Percentiles rank a stretch among this genome's conserved stretches.
These are phyloP conservation scores for Pitta sordida DNA, from an alignment of 2,113 vertebrate genomes.

Conservation along the genomic window DNA sequence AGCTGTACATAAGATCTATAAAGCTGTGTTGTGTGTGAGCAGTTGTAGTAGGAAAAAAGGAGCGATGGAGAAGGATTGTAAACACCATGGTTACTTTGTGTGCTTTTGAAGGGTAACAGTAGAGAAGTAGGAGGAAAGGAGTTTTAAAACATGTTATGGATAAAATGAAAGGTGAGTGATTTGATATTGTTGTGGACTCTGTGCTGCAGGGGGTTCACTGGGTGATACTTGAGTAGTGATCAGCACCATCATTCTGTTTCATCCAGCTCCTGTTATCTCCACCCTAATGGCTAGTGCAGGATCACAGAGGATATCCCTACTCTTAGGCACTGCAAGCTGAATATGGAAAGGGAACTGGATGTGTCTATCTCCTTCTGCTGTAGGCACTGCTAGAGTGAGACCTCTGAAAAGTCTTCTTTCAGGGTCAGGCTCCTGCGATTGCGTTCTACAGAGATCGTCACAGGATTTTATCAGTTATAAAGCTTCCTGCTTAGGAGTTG, in stretches of 20 bases:
- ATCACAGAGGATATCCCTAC: neutral
- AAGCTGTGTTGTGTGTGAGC: neutral
- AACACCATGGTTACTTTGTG: neutral
- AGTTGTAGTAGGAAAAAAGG: neutral
- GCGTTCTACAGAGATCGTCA: neutral
- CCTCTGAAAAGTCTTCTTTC: neutral
- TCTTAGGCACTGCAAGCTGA: neutral
- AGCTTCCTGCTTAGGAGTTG: neutral
- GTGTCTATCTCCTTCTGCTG: neutral
- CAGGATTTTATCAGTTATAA: constrained; percentile 8
- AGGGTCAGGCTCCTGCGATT: neutral
- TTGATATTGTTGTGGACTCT: neutral
- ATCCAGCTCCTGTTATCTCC: neutral
- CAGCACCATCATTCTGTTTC: neutral
- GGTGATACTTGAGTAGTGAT: neutral
- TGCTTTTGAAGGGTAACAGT: neutral
- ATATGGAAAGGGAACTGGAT: neutral
- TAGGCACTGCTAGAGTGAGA: neutral
- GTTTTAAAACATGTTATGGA: neutral
- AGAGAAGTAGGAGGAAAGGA: neutral
- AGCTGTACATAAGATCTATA: neutral
- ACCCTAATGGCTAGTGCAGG: neutral
- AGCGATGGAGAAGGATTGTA: neutral
- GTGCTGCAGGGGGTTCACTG: neutral
- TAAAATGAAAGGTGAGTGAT: neutral